Conservation (phyloP, 1,140 invertebrate genomes). For the Stegodyphus mimosarum region DNA sequence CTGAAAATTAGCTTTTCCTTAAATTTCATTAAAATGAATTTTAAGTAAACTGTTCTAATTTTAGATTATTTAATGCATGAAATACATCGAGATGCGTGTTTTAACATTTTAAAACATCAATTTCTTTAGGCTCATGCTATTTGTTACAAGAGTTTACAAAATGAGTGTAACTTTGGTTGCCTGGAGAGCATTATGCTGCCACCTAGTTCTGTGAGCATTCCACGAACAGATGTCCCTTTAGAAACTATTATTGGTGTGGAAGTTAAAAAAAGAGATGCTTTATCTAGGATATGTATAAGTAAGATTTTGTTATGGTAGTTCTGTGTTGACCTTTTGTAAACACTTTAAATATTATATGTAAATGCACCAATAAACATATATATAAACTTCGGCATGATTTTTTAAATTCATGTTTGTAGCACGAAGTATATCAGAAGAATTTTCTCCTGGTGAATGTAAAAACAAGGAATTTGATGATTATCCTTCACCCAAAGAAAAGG, state of each 20-base stretch:
- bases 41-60: too few species aligned
- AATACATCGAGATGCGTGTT: too few species aligned
- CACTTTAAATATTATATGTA: neutral
- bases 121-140: conserved; percentile 85
- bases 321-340: neutral
- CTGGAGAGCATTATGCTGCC: conserved; percentile 98
- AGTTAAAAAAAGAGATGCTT: conserved; percentile 63
- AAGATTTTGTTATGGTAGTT: conserved; percentile 33
- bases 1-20: too few species aligned
- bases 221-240: conserved; percentile 96
- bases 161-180: conserved; percentile 96
- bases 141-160: conserved; percentile 86
- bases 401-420: conserved; percentile 70
- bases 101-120: neutral
- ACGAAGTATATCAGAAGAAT: conserved; percentile 87
- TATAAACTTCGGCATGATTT: neutral
- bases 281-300: conserved; percentile 65
- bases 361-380: neutral
- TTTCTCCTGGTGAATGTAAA: conserved; percentile 70
- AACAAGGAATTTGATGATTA: conserved; percentile 86
- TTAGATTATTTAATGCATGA: too few species aligned
- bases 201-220: conserved; percentile 93
- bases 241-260: conserved; percentile 93
- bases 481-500: conserved; percentile 65
- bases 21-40: too few species aligned